phyloP scores from a whole-genome alignment of 2,888 invertebrate species.

The Tetragnatha montana region DNA sequence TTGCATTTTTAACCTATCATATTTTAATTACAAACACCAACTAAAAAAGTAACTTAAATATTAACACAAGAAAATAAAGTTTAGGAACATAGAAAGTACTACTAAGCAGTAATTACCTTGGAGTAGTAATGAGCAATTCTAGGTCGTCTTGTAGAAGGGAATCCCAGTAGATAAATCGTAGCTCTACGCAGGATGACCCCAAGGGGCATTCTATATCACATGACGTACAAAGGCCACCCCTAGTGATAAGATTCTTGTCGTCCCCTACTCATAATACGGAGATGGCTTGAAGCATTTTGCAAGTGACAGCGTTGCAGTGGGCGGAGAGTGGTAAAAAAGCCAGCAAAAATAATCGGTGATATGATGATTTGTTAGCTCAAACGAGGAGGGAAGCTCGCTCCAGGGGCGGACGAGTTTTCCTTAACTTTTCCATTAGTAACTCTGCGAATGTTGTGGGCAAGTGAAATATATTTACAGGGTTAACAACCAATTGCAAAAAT shows the following conservation, averaged over 20 bases:
- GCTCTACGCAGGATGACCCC: not conserved
- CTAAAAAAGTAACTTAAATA: too few relatives aligned
- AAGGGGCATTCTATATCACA: conserved; percentile 28
- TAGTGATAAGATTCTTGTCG: conserved; percentile 49
- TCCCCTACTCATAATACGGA: conserved; percentile 16
- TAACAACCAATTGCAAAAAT: conserved; percentile 13
- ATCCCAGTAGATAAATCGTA: not conserved
- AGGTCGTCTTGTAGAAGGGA: not conserved
- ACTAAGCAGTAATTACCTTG: too few relatives aligned
- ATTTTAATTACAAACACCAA: too few relatives aligned
- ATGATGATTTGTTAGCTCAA: conserved; percentile 39
- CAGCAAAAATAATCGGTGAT: conserved; percentile 35
- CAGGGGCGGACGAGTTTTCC: not conserved
- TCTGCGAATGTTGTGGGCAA: not conserved
- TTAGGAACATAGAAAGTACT: too few relatives aligned
- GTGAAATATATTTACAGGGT: conserved; percentile 4
- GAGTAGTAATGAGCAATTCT: not conserved
- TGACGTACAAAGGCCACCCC: conserved; percentile 33
- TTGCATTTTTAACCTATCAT: too few relatives aligned
- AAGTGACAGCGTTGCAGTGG: conserved; percentile 35
- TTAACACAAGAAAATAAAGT: too few relatives aligned
- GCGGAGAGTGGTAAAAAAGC: not conserved
- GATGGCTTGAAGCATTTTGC: conserved; percentile 43
- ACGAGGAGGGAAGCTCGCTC: conserved; percentile 5
- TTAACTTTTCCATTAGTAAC: conserved; percentile 7